These are phyloP conservation scores for Dinoponera quadriceps DNA, from an alignment of 1,140 invertebrate genomes.

Conservation along the genomic window DNA sequence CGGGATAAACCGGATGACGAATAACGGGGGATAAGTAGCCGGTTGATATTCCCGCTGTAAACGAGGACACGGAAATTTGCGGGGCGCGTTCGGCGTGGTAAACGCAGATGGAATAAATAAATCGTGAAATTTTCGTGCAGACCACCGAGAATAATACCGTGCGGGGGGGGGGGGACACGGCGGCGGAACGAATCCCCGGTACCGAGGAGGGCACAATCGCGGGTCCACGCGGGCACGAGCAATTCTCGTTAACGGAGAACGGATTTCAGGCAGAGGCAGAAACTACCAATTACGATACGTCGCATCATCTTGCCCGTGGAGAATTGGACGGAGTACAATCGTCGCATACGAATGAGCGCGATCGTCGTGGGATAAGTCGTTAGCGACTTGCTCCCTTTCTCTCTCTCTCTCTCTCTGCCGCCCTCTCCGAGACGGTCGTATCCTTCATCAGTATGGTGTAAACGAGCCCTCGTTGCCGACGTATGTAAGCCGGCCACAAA, in stretches of 20 bases:
- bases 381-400: conserved; percentile 32
- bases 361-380: conserved; percentile 52
- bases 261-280: background rate
- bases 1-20: no score
- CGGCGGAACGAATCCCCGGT: background rate
- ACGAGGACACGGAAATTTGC: no score
- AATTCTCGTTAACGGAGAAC: conserved; percentile 30
- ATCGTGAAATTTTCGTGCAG: no score
- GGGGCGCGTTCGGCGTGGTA: no score
- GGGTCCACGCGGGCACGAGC: background rate
- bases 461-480: conserved; percentile 65
- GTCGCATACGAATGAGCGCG: conserved; percentile 46
- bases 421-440: conserved; percentile 33
- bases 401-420: no score
- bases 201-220: background rate
- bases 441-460: conserved; percentile 61
- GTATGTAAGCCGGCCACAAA: conserved; percentile 51
- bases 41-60: no score
- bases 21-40: no score
- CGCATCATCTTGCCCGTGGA: conserved; percentile 12
- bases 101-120: no score
- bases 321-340: background rate
- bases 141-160: background rate
- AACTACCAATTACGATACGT: conserved; percentile 47
- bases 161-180: no score